Evolutionary conservation across 2,888 invertebrate species (phyloP), one percentile per base, ranked within the genome.

Genomic region (Stomorhina lunata): DNA sequence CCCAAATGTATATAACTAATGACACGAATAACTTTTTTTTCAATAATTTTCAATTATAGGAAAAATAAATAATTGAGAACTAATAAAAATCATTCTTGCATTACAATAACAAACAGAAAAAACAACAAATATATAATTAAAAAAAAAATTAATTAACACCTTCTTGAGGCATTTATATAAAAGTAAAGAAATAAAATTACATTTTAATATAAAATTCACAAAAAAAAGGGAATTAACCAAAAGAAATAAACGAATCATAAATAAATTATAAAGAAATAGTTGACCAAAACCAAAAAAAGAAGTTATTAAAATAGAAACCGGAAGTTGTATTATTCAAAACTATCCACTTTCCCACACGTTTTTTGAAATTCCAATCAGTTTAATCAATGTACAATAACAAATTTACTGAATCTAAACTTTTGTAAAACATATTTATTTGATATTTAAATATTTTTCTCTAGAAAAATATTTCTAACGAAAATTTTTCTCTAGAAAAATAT

Each of bases 141-240:
- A 22, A 57, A 1, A 53, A n/a, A n/a, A n/a, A n/a, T n/a, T n/a
- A 40, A 50, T 50, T 27, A 40, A 69, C 34, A 34, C 29, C 34
- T 53, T 78, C 53, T 43, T 63, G 53, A 77, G 45, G 55, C 48
- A 63, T 71, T 78, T 78, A 63, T 34, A 63, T 12, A 48, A n/a
- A 37, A 1, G 40, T 22, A 75, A 25, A 59, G 48, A 59, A 22
- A 17, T 15, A n/a, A 66, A 34, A 40, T n/a, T 59, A 9, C 9
- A 20, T 4, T 10, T 32, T 43, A 12, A 55, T 34, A 43, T 43
- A 40, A 15, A 5, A 20, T 4, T 17, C 32, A 57, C 9, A 22
- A 40, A 3, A 0, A 29, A 12, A 57, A 15, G 7, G 12, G n/a
- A 5, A 29, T 7, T 32, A 45, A 12, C 6, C 15, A 25, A 37